phyloP scores from a whole-genome alignment of 1,140 invertebrate species.

The Zaprionus taronus region DNA sequence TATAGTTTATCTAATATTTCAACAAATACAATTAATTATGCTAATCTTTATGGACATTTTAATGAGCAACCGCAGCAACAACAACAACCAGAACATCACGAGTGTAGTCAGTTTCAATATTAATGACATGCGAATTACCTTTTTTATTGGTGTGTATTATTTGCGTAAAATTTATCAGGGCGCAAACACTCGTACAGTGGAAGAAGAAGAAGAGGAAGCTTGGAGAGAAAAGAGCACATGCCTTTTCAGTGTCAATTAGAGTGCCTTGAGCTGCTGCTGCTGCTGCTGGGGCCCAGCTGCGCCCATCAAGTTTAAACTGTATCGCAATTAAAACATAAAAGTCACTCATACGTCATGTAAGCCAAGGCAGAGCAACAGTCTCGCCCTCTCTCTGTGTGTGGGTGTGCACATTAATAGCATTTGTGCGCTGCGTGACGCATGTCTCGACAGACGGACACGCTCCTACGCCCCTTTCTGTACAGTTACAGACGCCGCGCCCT shows the following conservation, averaged over 20 bases:
- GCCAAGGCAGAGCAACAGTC: conserved; percentile 17
- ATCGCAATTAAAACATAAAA: conserved; percentile 81
- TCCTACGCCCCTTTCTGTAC: neutral
- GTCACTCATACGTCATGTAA: conserved; percentile 79
- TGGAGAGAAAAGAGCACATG: neutral
- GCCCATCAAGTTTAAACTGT: conserved; percentile 66
- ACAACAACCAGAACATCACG: neutral
- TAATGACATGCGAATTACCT: conserved; percentile 12
- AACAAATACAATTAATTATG: conserved; percentile 60
- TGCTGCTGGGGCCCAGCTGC: conserved; percentile 49
- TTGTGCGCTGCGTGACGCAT: conserved; percentile 69
- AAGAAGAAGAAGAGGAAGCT: neutral
- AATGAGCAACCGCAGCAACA: conserved; percentile 33
- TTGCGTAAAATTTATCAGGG: conserved; percentile 26
- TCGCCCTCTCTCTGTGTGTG: conserved; percentile 22
- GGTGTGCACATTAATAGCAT: conserved; percentile 69
- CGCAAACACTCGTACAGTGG: conserved; percentile 1
- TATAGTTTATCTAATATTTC: conserved; percentile 56
- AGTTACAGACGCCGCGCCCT: conserved; percentile 3
- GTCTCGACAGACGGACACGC: conserved; percentile 4
- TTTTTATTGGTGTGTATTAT: conserved; percentile 13
- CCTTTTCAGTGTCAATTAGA: conserved; percentile 72
- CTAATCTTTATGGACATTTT: conserved; percentile 50
- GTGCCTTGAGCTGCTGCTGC: conserved; percentile 44
- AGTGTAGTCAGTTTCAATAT: conserved; percentile 6